Evolutionary conservation across 2,888 invertebrate genomes (phyloP).

Genomic region (Rhorus exstirpatorius): DNA sequence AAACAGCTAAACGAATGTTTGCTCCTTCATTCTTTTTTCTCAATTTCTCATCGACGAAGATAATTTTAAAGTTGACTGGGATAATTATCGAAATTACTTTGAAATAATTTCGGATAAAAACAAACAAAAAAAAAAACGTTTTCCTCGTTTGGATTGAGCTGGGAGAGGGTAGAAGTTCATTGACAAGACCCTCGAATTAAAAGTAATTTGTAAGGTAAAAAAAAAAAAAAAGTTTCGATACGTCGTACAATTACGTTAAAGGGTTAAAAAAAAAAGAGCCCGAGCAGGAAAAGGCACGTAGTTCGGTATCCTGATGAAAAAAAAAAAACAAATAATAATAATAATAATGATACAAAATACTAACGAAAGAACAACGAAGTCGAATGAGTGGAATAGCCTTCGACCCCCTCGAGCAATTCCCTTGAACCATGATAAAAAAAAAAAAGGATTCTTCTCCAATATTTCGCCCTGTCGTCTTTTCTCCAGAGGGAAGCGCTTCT

Average conservation of each 20-base stretch:
- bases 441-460: slow-evolving; percentile 44
- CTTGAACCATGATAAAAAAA: slow-evolving; percentile 45
- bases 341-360: not conserved
- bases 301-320: slow-evolving; percentile 37
- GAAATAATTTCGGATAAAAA: not conserved
- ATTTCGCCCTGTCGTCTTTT: slow-evolving; percentile 28
- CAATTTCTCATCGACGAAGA: not conserved
- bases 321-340: not conserved
- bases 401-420: slow-evolving; percentile 51
- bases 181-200: not conserved
- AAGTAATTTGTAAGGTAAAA: not conserved
- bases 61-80: not conserved
- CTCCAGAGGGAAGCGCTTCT: slow-evolving; percentile 36
- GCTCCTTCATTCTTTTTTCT: too few species aligned
- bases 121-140: not conserved
- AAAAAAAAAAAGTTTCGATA: slow-evolving; percentile 1
- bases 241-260: slow-evolving; percentile 16
- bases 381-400: slow-evolving; percentile 46
- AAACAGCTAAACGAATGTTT: too few species aligned
- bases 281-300: slow-evolving; percentile 27
- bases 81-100: not conserved
- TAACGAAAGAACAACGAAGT: slow-evolving; percentile 42
- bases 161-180: not conserved
- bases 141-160: not conserved
- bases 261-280: not conserved